Evolutionary conservation across 2,113 vertebrate species (phyloP).

Genomic region (Calcarius ornatus): DNA sequence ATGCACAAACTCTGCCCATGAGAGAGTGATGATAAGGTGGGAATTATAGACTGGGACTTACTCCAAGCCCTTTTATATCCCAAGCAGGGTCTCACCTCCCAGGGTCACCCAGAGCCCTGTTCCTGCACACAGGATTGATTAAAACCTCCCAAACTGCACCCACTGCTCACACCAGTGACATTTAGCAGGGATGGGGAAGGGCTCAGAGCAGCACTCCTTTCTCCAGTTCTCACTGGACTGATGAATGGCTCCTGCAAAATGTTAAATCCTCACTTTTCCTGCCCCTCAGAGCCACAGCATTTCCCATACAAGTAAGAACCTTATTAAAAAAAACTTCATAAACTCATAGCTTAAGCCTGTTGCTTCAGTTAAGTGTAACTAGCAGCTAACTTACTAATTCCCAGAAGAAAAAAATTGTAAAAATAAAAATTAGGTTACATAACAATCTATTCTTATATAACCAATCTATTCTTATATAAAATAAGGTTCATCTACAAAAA

Average conservation of each 20-base stretch:
- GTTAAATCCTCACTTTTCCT: conserved; percentile 6
- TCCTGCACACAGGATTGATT: background rate
- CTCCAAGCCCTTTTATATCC: background rate
- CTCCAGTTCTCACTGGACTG: background rate
- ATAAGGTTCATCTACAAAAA: background rate
- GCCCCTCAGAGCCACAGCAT: background rate
- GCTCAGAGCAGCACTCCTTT: background rate
- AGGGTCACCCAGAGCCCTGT: background rate
- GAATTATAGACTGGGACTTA: background rate
- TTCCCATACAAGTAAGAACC: background rate
- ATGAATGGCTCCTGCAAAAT: background rate
- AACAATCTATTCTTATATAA: background rate
- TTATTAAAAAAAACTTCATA: background rate
- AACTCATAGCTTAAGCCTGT: background rate
- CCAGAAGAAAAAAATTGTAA: background rate
- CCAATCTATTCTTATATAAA: background rate
- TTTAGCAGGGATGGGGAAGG: background rate
- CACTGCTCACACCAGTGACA: background rate
- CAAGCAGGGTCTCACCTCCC: background rate
- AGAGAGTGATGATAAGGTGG: background rate
- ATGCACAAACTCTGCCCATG: rapidly evolving
- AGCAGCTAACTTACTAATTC: background rate
- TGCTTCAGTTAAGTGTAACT: background rate
- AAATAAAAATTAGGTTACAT: background rate
- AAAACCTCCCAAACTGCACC: background rate